A percentile compares a stretch with the other conserved stretches of the same genome.
phyloP scores from a whole-genome alignment of 2,797 vertebrate species.

The Ctenosaura bakeri region DNA sequence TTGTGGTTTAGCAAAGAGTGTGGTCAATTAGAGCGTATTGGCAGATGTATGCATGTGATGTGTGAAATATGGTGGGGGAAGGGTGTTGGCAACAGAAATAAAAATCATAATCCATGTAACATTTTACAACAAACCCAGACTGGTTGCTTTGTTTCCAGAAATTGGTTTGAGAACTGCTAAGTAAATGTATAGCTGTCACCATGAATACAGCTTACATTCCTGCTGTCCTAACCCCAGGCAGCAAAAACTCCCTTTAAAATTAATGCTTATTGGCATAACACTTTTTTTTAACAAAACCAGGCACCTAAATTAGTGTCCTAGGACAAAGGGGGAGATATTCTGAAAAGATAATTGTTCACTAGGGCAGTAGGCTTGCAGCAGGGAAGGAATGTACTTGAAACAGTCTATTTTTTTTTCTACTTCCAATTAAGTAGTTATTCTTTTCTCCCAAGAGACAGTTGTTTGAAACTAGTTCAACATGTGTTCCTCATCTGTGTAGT shows the following conservation, averaged over 20 bases:
- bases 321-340: constrained; percentile 58
- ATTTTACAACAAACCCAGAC: constrained; percentile 51
- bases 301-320: constrained; percentile 76
- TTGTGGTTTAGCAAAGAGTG: constrained; percentile 47
- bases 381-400: constrained; percentile 78
- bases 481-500: constrained; percentile 59
- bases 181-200: constrained; percentile 73
- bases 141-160: constrained; percentile 58
- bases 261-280: constrained; percentile 71
- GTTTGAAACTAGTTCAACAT: constrained; percentile 69
- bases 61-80: constrained; percentile 12
- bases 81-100: constrained; percentile 42
- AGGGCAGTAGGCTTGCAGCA: constrained; percentile 69
- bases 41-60: constrained; percentile 9
- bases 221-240: constrained; percentile 72
- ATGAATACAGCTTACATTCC: constrained; percentile 74
- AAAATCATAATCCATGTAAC: constrained; percentile 44
- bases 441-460: constrained; percentile 64
- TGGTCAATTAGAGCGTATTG: constrained; percentile 12
- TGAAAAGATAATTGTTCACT: constrained; percentile 78
- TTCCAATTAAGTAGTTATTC: constrained; percentile 73
- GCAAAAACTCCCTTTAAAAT: constrained; percentile 74
- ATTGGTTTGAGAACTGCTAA: constrained; percentile 63
- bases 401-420: constrained; percentile 61
- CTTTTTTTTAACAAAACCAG: constrained; percentile 63